Percentiles rank a stretch among this genome's conserved stretches.
These are phyloP conservation scores for Melanotaenia trifasciata DNA, from an alignment of 2,797 vertebrate species.

Conservation along the genomic window DNA sequence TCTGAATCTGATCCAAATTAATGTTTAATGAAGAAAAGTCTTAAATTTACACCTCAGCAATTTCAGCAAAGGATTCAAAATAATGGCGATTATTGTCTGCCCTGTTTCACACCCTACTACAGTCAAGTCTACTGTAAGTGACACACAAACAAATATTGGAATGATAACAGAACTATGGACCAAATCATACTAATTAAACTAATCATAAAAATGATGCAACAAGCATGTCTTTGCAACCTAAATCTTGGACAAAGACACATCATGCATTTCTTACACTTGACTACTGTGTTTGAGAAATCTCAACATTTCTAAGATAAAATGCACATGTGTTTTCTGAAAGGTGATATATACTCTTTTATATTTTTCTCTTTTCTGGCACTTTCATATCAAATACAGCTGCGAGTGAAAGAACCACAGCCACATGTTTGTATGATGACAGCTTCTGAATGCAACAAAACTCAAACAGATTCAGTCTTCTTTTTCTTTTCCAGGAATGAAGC, in stretches of 20 bases:
- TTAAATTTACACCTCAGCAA: background rate
- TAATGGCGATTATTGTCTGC: background rate
- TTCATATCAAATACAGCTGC: background rate
- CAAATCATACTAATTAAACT: too few relatives aligned
- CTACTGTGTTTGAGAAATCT: background rate
- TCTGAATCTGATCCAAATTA: background rate
- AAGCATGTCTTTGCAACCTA: background rate
- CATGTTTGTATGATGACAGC: background rate
- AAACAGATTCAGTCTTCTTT: background rate
- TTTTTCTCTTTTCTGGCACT: too few relatives aligned
- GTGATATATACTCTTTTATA: background rate
- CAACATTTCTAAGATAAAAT: background rate
- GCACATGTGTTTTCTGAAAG: background rate
- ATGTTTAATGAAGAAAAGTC: background rate
- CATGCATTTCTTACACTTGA: background rate
- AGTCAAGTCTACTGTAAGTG: background rate
- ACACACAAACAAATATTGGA: background rate
- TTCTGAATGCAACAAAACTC: background rate
- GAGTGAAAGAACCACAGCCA: background rate
- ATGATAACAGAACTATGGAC: background rate
- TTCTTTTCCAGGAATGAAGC: background rate
- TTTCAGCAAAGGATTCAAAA: background rate
- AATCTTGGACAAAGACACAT: background rate
- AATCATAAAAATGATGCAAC: too few relatives aligned
- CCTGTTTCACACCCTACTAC: background rate